Base-by-base conservation (phyloP, 1,140 invertebrate genomes). In the Drosophila kanapiae region DNA sequence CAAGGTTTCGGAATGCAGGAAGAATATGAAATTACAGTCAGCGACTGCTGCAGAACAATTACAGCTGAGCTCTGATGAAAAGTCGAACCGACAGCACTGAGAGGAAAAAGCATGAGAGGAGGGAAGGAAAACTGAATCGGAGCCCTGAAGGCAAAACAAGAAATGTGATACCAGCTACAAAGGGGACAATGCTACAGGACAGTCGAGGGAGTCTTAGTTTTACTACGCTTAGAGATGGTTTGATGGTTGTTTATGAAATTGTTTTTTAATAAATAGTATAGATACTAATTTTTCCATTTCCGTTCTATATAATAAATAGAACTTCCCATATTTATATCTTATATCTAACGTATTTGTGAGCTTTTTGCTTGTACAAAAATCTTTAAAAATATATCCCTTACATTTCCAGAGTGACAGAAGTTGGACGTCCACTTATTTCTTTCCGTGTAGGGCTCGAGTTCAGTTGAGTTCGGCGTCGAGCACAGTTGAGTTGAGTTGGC, bases 1-100 rank as follows among this genome's bases (percentile, higher is more conserved):
- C 91, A 92, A 92, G 91, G 91, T 91, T 92, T 92, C 91, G 91
- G 91, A 91, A 92, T 92, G 91, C 91, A 92, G 91, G 91, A 92
- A 92, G 91, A 91, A 80, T 91, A 91, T 91, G 75, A 85, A 91
- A 91, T 91, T 91, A 90, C 90, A 77, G 53, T 16, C 59, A 37
- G 75, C 48, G 48, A 58, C 61, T 48, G 69, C 75, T 14, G 62
- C 77, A 87, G 85, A 90, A 87, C 85, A 88, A 84, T 90, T 88
- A 90, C 85, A 75, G 72, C 78, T 75, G 85, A n/a, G 59, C 71
- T 48, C 54, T 51, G 65, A 54, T 56, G 59, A 53, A 27, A 49
- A 42, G 16, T 59, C 42, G 57, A 71, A 54, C 29, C 11, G 10
- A 33, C 4, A 23, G 33, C 67, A 70, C 67, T 43, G 67, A 23